Evolutionary conservation across 2,797 vertebrate genomes (phyloP).

Genomic region (Pitangus sulphuratus): DNA sequence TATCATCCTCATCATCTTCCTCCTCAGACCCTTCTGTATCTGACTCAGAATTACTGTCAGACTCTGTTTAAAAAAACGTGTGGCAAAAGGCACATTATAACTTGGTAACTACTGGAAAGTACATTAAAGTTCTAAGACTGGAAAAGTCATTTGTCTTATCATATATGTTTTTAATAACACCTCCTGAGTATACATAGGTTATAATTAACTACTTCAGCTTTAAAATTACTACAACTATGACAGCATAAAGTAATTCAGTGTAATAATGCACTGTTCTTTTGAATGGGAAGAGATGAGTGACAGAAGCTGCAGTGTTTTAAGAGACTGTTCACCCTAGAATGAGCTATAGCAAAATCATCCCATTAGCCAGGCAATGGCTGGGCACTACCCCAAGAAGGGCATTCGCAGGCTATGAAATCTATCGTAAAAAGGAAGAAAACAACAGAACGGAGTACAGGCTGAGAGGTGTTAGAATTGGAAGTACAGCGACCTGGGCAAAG

Average conservation of each 20-base stretch:
- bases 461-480: not conserved
- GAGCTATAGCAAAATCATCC: not conserved
- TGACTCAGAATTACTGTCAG: slow-evolving; percentile 90
- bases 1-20: slow-evolving; percentile 84
- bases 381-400: not conserved
- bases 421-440: not conserved
- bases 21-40: slow-evolving; percentile 90
- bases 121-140: not conserved
- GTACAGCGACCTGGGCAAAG: not conserved
- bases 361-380: not conserved
- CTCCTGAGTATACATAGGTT: not conserved
- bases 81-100: slow-evolving; percentile 65
- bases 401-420: not conserved
- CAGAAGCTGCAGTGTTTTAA: not conserved
- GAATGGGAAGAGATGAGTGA: not conserved
- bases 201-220: not conserved
- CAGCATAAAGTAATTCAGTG: not conserved
- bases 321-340: not conserved
- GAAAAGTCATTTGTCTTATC: not conserved
- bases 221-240: not conserved
- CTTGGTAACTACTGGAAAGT: not conserved
- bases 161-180: not conserved
- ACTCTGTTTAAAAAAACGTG: slow-evolving; percentile 81
- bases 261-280: not conserved
- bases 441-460: not conserved